These are phyloP conservation scores for Varanus salvator DNA, from an alignment of 2,113 vertebrate species.

Conservation along the genomic window DNA sequence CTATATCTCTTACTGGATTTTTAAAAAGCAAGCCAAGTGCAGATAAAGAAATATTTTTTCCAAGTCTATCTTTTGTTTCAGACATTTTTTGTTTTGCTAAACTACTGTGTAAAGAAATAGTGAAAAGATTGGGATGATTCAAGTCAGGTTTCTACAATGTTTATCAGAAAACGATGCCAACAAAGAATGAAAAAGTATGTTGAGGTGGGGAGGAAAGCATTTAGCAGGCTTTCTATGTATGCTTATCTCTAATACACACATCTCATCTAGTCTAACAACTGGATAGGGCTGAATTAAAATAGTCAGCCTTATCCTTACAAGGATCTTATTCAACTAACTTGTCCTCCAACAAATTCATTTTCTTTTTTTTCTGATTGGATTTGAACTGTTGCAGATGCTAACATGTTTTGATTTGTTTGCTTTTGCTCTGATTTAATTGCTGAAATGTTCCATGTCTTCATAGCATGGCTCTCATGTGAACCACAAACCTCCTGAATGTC, in stretches of 20 bases:
- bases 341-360: constrained; percentile 22
- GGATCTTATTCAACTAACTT: constrained; percentile 16
- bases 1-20: background rate
- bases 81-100: background rate
- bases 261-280: background rate
- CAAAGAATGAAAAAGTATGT: background rate
- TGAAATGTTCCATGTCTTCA: constrained; percentile 24
- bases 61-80: background rate
- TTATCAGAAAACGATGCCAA: constrained; percentile 15
- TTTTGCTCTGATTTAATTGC: constrained; percentile 16
- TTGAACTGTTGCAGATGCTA: constrained; percentile 1
- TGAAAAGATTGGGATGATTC: constrained; percentile 20
- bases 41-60: background rate
- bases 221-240: background rate
- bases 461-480: background rate
- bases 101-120: background rate
- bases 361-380: constrained; percentile 30
- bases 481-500: constrained; percentile 9
- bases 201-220: background rate
- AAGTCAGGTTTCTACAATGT: background rate
- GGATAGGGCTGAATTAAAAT: constrained; percentile 23
- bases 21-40: background rate
- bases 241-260: constrained; percentile 25
- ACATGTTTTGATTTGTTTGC: constrained; percentile 1
- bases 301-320: background rate